Base-by-base conservation (phyloP, 2,113 vertebrate genomes). In the Antigone vipio region DNA sequence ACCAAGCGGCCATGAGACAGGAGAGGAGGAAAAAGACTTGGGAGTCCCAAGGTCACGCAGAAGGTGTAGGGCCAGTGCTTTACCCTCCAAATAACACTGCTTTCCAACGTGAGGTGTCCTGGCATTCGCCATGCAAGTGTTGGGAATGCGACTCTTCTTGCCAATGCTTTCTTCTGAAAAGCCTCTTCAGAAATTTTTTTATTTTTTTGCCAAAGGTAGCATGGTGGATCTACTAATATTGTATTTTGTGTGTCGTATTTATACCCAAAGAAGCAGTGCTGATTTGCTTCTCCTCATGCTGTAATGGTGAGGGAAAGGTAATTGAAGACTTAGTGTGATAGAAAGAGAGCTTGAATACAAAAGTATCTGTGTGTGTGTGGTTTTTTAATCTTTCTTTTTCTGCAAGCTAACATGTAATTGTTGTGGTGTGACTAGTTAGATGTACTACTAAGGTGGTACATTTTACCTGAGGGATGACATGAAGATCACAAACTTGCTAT, bases 101-200 rank as follows among this genome's bases (percentile, higher is more conserved):
- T 72, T 83, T 80, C 50, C 64, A 63, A 1, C 42, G 1, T 1
- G 40, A 47, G 32, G 14, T 63, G 26, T 59, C 42, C 42, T 69
- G 40, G 29, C 50, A 45, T 23, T n/a, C 35, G 29, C 53, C 35
- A 7, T 0, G 0, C 10, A 13, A 15, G 42, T 7, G 3, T 2
- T 1, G 2, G 75, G 59, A 50, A 29, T 20, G 32, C 2, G 23
- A 8, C 32, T 60, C 53, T 34, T 21, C 15, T 45, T 83, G 63
- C 27, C 42, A 17, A 29, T 50, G 42, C 18, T 77, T 83, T 29
- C 53, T 85, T 71, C 75, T 75, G 52, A 34, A 85, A 78, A 50
- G 8, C 21, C 52, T 87, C 18, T 68, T 89, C 45, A 22, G 17
- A 52, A 35, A 1, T 4, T 27, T 12, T 44, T 16, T 44, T 44